phyloP scores from a whole-genome alignment of 2,113 vertebrate genomes.

The Synodontis membranacea region DNA sequence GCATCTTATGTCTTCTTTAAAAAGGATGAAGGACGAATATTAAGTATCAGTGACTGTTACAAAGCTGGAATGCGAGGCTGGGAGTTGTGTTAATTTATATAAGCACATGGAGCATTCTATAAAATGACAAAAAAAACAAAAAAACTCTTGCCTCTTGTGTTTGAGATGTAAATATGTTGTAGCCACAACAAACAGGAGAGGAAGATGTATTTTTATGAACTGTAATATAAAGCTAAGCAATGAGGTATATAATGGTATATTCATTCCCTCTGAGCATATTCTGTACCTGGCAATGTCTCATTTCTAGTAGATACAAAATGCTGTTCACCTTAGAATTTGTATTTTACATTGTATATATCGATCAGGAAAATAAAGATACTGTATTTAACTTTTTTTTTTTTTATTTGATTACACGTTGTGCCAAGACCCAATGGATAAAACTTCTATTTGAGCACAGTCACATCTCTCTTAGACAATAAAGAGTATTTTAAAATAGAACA shows the following conservation, averaged over 20 bases:
- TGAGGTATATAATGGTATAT: constrained; percentile 59
- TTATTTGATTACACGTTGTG: not conserved
- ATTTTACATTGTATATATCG: constrained; percentile 63
- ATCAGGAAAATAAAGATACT: constrained; percentile 18
- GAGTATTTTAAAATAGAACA: constrained; percentile 13
- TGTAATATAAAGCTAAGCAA: constrained; percentile 55
- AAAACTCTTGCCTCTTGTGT: constrained; percentile 47
- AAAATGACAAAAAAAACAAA: constrained; percentile 30
- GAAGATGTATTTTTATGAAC: constrained; percentile 71
- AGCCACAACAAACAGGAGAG: constrained; percentile 49
- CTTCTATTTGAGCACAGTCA: not conserved
- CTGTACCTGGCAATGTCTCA: constrained; percentile 49
- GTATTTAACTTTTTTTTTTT: not conserved
- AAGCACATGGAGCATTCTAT: constrained; percentile 56
- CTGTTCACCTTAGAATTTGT: constrained; percentile 59
- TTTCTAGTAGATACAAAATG: constrained; percentile 59
- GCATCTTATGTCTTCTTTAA: not conserved
- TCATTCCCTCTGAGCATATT: constrained; percentile 63
- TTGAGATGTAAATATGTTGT: constrained; percentile 66
- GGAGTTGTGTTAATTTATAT: not conserved
- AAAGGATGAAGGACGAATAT: constrained; percentile 30
- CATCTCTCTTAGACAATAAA: constrained; percentile 12
- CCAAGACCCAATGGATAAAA: not conserved
- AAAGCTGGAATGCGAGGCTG: constrained; percentile 6
- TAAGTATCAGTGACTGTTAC: constrained; percentile 30